Evolutionary conservation across 2,797 vertebrate genomes (phyloP), one percentile per base, ranked within the genome.

Genomic region (Parambassis ranga): DNA sequence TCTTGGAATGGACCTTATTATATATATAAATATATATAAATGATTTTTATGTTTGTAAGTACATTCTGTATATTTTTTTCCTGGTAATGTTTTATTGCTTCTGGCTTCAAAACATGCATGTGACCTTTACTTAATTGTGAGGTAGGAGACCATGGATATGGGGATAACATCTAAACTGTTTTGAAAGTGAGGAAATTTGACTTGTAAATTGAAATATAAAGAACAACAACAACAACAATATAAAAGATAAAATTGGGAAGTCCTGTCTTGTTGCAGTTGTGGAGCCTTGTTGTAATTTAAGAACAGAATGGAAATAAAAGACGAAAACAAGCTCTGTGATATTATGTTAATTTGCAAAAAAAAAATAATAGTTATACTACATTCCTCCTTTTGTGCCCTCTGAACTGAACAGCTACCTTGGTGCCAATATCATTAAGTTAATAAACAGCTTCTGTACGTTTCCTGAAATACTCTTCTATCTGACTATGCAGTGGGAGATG

Each of bases 11-110:
- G 90, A 84, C 78, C 88, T 87, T 92, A 83, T 91, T 80, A 90
- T 82, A 94, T 94, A 95, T 95, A 96, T 88, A 65, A 90, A 93
- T 91, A 93, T 91, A 91, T 87, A 92, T 87, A 90, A 89, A 91
- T 94, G 90, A 92, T 94, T 94, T 95, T 91, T 95, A 91, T 93
- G 94, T 96, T 94, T 95, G 95, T 97, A 95, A 96, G 96, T 96
- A 95, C 93, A 92, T 96, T 91, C 93, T 94, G 94, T 98, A 92
- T 94, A 93, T 95, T 94, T 94, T 94, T 94, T 86, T 88, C 82
- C 86, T 79, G 83, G 75, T 90, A 76, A 82, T 90, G 87, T 93
- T n/a, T 87, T 87, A 85, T 87, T 87, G 81, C 85, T 86, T 93
- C 93, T 85, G 89, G 91, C 93, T 95, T 94, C 92, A 90, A 93